phyloP scores from a whole-genome alignment of 2,113 vertebrate genomes.

The Eleginops maclovinus region DNA sequence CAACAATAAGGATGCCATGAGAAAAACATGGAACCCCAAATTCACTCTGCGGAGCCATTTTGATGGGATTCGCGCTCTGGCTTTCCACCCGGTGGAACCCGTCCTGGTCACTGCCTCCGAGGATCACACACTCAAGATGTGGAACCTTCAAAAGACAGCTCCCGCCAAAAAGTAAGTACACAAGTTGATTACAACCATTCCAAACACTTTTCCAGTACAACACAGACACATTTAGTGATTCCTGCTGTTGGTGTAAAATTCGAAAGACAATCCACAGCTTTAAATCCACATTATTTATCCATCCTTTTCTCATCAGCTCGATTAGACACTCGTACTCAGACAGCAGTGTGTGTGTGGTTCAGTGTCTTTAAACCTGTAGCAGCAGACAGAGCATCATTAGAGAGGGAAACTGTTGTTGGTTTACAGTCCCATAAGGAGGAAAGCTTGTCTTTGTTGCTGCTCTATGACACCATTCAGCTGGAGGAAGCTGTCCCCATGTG shows the following conservation, averaged over 20 bases:
- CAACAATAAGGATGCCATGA: slow-evolving; percentile 96
- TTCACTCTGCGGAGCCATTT: slow-evolving; percentile 99
- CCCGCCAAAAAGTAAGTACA: slow-evolving; percentile 94
- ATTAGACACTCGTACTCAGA: background rate
- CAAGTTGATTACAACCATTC: background rate
- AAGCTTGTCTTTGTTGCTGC: background rate
- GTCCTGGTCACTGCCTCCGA: slow-evolving; percentile 98
- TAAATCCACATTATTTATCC: background rate
- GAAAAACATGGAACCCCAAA: slow-evolving; percentile 99
- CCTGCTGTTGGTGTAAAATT: background rate
- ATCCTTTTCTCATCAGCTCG: background rate
- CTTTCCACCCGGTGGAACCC: slow-evolving; percentile 95
- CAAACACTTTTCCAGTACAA: background rate
- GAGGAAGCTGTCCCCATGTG: slow-evolving; percentile 42
- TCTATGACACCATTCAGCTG: slow-evolving; percentile 13
- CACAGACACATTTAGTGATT: background rate
- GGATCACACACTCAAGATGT: slow-evolving; percentile 99
- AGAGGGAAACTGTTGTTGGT: slow-evolving; percentile 11
- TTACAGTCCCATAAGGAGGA: background rate
- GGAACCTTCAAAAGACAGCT: slow-evolving; percentile 98
- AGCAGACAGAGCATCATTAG: slow-evolving; percentile 7
- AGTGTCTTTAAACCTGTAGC: background rate
- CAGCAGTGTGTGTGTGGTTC: background rate
- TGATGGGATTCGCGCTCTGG: slow-evolving; percentile 94
- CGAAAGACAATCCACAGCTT: background rate